Conservation (phyloP, 1,140 invertebrate genomes). For the Apocrypta bakeri region DNA sequence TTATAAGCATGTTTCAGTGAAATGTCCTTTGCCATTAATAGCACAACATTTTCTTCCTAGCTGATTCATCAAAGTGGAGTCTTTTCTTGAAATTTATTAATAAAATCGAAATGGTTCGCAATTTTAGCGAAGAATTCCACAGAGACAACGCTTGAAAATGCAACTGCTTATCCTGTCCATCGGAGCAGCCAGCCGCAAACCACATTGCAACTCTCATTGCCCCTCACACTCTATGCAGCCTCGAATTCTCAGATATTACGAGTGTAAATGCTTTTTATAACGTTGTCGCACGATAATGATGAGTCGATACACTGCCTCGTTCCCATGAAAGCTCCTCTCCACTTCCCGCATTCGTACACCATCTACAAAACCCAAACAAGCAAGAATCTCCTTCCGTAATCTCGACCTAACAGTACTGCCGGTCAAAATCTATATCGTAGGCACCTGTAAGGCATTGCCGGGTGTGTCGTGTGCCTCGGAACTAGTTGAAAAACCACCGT, state of each 20-base stretch:
- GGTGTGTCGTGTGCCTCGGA: not conserved
- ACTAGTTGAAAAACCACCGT: constrained; percentile 7
- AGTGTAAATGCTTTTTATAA: constrained; percentile 29
- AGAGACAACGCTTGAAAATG: not conserved
- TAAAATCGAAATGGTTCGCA: too few species aligned
- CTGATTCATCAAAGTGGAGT: too few species aligned
- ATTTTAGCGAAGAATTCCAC: not conserved
- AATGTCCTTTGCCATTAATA: too few species aligned
- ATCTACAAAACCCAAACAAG: not conserved
- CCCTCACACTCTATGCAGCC: constrained; percentile 33
- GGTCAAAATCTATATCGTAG: not conserved
- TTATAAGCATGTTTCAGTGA: too few species aligned
- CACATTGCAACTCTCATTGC: constrained; percentile 55
- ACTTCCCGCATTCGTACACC: too few species aligned
- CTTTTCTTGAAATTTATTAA: too few species aligned
- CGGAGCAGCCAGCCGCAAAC: constrained; percentile 67
- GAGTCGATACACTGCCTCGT: not conserved
- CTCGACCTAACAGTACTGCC: not conserved
- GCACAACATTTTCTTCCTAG: too few species aligned
- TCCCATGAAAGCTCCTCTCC: constrained; percentile 10
- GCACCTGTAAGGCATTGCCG: not conserved
- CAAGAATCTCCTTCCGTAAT: not conserved
- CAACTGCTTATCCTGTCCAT: constrained; percentile 45
- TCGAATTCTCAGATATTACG: constrained; percentile 5
- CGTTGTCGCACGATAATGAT: constrained; percentile 4